Percentiles rank a stretch among this genome's conserved stretches.
phyloP scores from a whole-genome alignment of 1,140 invertebrate genomes.

The Amyelois transitella region DNA sequence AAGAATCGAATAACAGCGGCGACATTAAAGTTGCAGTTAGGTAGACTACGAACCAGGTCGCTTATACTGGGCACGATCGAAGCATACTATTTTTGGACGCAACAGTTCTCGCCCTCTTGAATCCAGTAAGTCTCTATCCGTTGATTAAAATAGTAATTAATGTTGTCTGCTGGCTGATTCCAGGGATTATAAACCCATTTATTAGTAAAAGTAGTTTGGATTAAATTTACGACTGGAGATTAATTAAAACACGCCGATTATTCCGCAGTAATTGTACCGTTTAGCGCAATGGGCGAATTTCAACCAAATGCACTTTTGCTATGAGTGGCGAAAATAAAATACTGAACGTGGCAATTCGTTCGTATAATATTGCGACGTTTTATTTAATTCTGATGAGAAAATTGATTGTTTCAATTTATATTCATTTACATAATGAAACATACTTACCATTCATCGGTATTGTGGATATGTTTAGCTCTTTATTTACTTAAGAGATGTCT shows the following conservation, averaged over 20 bases:
- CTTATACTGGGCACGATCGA: constrained; percentile 63
- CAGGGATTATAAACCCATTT: constrained; percentile 3
- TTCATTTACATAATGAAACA: not conserved
- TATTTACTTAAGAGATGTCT: too few species aligned
- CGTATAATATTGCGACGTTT: not conserved
- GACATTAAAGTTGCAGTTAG: constrained; percentile 65
- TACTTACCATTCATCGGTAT: too few species aligned
- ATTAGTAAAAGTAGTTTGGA: constrained; percentile 3
- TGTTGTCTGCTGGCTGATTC: not conserved
- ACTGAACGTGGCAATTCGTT: not conserved
- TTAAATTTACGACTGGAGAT: not conserved
- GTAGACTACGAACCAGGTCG: constrained; percentile 42
- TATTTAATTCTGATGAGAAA: not conserved
- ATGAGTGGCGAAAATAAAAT: not conserved
- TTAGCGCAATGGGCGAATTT: not conserved
- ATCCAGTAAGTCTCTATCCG: not conserved
- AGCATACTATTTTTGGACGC: constrained; percentile 57
- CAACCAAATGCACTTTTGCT: not conserved
- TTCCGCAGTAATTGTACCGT: not conserved
- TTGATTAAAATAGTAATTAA: not conserved
- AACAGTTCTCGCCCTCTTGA: not conserved
- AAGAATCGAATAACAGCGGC: constrained; percentile 52
- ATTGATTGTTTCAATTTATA: not conserved
- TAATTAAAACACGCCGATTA: constrained; percentile 3
- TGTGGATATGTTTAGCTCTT: too few species aligned